phyloP scores from a whole-genome alignment of 1,140 invertebrate genomes.

The Gryllus bimaculatus region DNA sequence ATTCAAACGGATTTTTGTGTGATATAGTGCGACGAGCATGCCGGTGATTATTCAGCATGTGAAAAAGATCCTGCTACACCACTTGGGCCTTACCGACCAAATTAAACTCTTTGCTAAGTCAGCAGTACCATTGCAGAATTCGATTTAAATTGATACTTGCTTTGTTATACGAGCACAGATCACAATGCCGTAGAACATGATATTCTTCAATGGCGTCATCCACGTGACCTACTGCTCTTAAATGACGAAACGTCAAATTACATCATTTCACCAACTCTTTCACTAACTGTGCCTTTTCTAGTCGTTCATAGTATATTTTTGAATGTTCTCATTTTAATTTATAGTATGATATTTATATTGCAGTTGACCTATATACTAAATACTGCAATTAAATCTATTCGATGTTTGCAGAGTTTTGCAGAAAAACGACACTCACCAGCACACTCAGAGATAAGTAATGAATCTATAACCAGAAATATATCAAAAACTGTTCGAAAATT shows the following conservation, averaged over 20 bases:
- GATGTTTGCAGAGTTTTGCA: neutral
- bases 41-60: too few relatives aligned
- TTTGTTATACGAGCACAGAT: too few relatives aligned
- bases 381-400: neutral
- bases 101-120: too few relatives aligned
- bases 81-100: too few relatives aligned
- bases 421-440: neutral
- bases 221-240: neutral
- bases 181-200: too few relatives aligned
- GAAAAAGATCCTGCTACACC: too few relatives aligned
- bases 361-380: slow-evolving; percentile 17
- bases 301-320: slow-evolving; percentile 26
- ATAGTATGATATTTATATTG: slow-evolving; percentile 31
- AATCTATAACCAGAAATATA: neutral
- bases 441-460: neutral
- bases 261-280: neutral
- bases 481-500: neutral
- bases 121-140: too few relatives aligned
- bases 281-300: neutral
- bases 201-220: too few relatives aligned
- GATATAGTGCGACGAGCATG: too few relatives aligned
- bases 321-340: slow-evolving; percentile 31
- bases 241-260: neutral
- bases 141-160: too few relatives aligned
- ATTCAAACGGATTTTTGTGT: too few relatives aligned